Percentiles rank a stretch among this genome's conserved stretches.
Evolutionary conservation across 2,113 vertebrate genomes (phyloP).

Genomic region (Eretmochelys imbricata): DNA sequence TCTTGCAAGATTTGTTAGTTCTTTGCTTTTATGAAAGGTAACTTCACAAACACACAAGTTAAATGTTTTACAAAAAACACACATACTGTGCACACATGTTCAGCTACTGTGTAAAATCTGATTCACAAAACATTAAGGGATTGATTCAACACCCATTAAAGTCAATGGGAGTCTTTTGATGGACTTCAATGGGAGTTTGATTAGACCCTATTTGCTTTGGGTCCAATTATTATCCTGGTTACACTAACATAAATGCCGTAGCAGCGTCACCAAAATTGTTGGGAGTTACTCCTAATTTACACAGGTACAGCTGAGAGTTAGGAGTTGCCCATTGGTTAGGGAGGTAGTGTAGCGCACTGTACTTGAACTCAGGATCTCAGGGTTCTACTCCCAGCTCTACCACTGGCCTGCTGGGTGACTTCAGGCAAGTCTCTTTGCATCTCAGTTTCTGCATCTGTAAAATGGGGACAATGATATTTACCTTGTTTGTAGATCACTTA

Average conservation of each 20-base stretch:
- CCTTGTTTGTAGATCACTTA: background rate
- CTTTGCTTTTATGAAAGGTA: background rate
- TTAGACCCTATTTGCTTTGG: background rate
- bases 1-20: background rate
- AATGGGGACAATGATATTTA: background rate
- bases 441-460: background rate
- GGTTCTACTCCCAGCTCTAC: background rate
- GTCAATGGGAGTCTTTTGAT: background rate
- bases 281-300: background rate
- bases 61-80: background rate
- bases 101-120: background rate
- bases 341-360: accelerated
- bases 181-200: background rate
- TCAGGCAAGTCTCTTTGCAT: background rate
- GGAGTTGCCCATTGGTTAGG: background rate
- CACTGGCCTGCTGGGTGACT: background rate
- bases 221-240: background rate
- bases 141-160: background rate
- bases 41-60: background rate
- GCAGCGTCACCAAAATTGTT: background rate
- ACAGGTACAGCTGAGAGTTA: background rate
- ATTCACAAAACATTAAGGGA: background rate
- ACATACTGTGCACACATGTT: background rate
- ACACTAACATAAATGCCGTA: background rate
- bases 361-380: background rate